These are phyloP conservation scores for Globodera ellingtonae DNA, from an alignment of 1,140 invertebrate genomes.

Conservation along the genomic window DNA sequence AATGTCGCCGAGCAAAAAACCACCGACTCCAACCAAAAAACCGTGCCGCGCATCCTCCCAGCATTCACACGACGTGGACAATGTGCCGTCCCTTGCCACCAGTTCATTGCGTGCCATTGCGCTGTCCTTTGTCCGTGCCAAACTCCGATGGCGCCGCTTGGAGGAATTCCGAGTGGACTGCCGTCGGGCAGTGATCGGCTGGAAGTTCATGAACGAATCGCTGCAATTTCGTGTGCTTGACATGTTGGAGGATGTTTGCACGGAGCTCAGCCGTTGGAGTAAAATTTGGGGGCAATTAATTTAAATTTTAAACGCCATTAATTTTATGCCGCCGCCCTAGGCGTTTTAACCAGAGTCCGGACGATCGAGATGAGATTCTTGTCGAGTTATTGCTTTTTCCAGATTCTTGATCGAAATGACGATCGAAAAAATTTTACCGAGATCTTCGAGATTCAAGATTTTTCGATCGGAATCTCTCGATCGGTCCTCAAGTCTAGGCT, in stretches of 20 bases:
- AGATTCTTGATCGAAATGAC: too few relatives aligned
- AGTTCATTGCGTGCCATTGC: conserved; percentile 14
- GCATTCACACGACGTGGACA: neutral
- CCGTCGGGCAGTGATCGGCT: conserved; percentile 8
- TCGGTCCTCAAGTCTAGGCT: too few relatives aligned
- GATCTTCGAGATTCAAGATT: too few relatives aligned
- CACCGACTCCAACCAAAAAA: neutral
- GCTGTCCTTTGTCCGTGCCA: conserved; percentile 23
- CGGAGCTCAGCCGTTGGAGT: conserved; percentile 48
- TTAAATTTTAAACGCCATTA: neutral
- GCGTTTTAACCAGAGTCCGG: too few relatives aligned
- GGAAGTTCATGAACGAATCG: conserved; percentile 21
- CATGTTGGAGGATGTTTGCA: conserved; percentile 36
- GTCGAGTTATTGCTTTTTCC: too few relatives aligned
- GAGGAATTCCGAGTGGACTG: conserved; percentile 25
- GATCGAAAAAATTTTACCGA: too few relatives aligned
- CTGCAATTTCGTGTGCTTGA: conserved; percentile 31
- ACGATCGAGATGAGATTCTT: too few relatives aligned
- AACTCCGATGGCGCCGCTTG: conserved; percentile 29
- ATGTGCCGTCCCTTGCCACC: conserved; percentile 7
- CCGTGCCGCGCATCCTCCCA: neutral
- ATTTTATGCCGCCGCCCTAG: too few relatives aligned
- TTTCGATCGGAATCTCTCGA: too few relatives aligned
- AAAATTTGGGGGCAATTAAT: neutral
- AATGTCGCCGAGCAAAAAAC: neutral